Percentiles rank a stretch among this genome's conserved stretches.
Conservation (phyloP, 1,140 invertebrate species). For the Halictus rubicundus region DNA sequence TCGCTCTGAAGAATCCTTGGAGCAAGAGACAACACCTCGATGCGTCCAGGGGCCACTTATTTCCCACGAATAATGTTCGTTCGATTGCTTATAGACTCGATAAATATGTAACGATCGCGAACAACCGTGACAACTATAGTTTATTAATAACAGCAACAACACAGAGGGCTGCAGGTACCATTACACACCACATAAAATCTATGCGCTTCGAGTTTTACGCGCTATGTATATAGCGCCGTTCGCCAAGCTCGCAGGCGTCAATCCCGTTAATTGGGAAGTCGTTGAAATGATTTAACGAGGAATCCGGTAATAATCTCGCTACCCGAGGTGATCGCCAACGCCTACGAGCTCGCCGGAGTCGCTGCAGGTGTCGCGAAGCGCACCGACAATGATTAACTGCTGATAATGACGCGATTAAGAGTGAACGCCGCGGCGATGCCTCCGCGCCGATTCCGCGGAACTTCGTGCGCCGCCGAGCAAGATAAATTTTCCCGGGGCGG, state of each 20-base stretch:
- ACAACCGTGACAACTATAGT: no score
- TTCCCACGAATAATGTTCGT: no score
- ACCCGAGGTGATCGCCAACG: not conserved
- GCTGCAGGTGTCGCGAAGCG: slow-evolving; percentile 10
- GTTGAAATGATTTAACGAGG: slow-evolving; percentile 5
- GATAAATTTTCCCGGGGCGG: slow-evolving; percentile 57
- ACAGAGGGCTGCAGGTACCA: no score
- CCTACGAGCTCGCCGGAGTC: not conserved
- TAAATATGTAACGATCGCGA: no score
- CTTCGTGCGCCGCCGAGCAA: slow-evolving; percentile 44
- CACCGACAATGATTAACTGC: slow-evolving; percentile 54
- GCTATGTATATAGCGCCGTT: no score
- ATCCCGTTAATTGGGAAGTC: slow-evolving; percentile 41
- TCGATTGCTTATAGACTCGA: no score
- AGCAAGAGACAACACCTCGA: no score
- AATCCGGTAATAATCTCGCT: not conserved
- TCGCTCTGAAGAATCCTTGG: no score
- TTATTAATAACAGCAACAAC: no score
- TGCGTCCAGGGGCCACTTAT: no score
- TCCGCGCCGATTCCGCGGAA: slow-evolving; percentile 8
- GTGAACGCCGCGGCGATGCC: slow-evolving; percentile 31
- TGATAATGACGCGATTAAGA: slow-evolving; percentile 57
- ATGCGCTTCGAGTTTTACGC: no score
- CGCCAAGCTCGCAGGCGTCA: not conserved
- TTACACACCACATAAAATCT: no score